Conservation (phyloP, 2,888 invertebrate species). For the Halictus quadricinctus region DNA sequence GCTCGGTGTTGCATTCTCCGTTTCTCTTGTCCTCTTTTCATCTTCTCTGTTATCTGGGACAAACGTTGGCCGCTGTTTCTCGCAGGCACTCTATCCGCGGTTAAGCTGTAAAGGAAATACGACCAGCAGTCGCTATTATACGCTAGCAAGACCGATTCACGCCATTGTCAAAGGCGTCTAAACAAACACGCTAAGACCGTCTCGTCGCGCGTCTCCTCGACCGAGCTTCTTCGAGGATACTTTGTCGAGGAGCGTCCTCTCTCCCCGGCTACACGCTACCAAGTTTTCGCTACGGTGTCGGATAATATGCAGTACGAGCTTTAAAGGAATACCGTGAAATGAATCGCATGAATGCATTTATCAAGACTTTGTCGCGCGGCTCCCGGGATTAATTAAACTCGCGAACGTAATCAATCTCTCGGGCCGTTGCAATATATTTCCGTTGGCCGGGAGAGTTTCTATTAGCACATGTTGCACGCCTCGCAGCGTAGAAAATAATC, state of each 20-base stretch:
- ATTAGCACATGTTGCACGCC: background rate
- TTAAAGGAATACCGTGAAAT: conserved; percentile 37
- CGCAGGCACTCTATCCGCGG: conserved; percentile 68
- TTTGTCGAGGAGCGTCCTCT: conserved; percentile 32
- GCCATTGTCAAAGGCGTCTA: conserved; percentile 61
- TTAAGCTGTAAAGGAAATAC: conserved; percentile 63
- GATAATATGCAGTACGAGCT: conserved; percentile 41
- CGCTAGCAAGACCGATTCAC: conserved; percentile 65
- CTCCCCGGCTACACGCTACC: conserved; percentile 33
- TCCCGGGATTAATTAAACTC: conserved; percentile 18
- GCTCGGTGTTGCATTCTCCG: background rate
- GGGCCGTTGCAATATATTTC: background rate
- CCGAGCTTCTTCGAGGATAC: conserved; percentile 57
- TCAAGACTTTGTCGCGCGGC: conserved; percentile 5
- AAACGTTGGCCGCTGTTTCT: conserved; percentile 57
- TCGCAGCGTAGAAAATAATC: conserved; percentile 13
- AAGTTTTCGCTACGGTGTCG: conserved; percentile 43
- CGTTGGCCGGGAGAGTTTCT: background rate
- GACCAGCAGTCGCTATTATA: conserved; percentile 58
- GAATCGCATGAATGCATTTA: conserved; percentile 51
- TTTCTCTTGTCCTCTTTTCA: conserved; percentile 36
- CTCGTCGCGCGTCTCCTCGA: conserved; percentile 29
- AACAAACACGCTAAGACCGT: conserved; percentile 38
- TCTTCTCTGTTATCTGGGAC: conserved; percentile 47
- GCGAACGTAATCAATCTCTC: conserved; percentile 21